Evolutionary conservation across 2,888 invertebrate species (phyloP).

Genomic region (Athetis lepigone): DNA sequence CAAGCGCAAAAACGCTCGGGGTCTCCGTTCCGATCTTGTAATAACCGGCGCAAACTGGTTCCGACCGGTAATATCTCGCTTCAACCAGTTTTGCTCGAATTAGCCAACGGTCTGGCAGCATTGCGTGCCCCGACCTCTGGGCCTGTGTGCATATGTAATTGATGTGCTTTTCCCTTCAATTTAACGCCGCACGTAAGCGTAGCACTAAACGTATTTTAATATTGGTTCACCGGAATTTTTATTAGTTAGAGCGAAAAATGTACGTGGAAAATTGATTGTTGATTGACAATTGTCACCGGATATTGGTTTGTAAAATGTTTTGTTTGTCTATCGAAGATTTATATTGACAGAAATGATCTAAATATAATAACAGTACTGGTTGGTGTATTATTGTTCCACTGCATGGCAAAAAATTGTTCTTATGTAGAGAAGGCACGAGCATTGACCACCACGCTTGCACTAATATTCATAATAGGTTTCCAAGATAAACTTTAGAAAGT

Average conservation of each 20-base stretch:
- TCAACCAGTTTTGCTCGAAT: constrained; percentile 70
- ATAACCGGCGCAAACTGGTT: constrained; percentile 69
- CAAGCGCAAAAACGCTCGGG: constrained; percentile 66
- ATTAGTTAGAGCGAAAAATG: constrained; percentile 51
- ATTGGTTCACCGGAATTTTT: constrained; percentile 61
- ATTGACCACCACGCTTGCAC: too few species aligned
- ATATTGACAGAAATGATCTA: too few species aligned
- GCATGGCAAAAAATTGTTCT: too few species aligned
- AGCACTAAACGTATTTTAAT: constrained; percentile 65
- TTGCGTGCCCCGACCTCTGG: constrained; percentile 74
- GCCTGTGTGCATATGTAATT: constrained; percentile 82
- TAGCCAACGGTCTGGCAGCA: constrained; percentile 70
- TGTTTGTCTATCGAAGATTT: too few species aligned
- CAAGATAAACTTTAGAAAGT: too few species aligned
- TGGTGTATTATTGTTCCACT: too few species aligned
- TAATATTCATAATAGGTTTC: too few species aligned
- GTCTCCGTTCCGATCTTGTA: constrained; percentile 64
- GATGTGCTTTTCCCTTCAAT: constrained; percentile 80
- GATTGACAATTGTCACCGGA: not conserved
- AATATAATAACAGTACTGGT: too few species aligned
- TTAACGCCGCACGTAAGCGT: constrained; percentile 70
- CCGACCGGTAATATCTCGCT: constrained; percentile 70
- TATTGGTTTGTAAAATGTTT: too few species aligned
- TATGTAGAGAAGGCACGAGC: too few species aligned
- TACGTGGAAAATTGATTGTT: not conserved